Base-by-base conservation (phyloP, 2,797 vertebrate species). In the Eremophila alpestris region DNA sequence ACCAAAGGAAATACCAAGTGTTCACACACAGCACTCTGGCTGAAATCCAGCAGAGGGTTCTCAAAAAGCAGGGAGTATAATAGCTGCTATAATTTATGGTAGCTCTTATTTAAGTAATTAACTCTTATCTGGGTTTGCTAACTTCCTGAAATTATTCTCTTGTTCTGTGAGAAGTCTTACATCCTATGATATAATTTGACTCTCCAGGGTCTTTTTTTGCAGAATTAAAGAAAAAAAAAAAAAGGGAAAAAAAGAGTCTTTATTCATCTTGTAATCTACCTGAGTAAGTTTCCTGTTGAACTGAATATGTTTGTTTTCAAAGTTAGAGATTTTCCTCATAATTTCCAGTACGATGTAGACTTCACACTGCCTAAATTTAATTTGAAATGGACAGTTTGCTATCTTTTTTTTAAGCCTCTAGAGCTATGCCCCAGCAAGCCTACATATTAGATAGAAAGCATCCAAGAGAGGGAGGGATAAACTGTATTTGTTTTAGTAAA, bases 121-220 rank as follows among this genome's bases (percentile, higher is more conserved):
- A 92, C 46, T 95, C 82, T 89, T 96, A 94, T 87, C 94, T 91
- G 87, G 55, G 45, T 78, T 92, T 15, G 16, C 73, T 89, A 96
- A 87, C 93, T 95, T 96, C 91, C 93, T 89, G 93, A 96, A 89
- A 93, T 93, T 92, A 87, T 89, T 92, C 78, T 87, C 75, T 87
- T 96, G 81, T 93, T 96, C 64, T 92, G 41, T 74, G 82, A 85
- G 84, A 93, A 93, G 48, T 63, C 75, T 92, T 92, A 87, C 49
- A 89, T 91, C 52, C 82, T 85, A 54, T 71, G 82, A 94, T 92
- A 93, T 71, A 94, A 89, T 80, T 83, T 49, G 36, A 79, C 23
- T 89, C 62, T 87, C 30, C n/a, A 58, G 22, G 30, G 54, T 87
- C 77, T 75, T 89, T 87, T n/a, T 88, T 83, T 54, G 41, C 56